Evolutionary conservation across 2,797 vertebrate genomes (phyloP), one percentile per base, ranked within the genome.

Genomic region (Molossus molossus): DNA sequence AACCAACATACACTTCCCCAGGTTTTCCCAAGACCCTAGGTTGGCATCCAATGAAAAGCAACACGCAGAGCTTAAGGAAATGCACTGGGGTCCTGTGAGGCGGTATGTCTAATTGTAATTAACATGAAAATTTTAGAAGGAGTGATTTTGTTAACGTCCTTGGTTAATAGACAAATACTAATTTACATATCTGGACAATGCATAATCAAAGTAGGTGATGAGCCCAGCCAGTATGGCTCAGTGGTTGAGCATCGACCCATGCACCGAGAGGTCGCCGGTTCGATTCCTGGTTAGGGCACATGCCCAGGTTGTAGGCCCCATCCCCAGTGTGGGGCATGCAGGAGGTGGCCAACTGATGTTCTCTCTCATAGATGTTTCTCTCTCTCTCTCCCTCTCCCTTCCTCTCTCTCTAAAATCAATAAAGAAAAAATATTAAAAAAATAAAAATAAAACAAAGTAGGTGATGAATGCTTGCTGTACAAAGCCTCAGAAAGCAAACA

Each of bases 41-140:
- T 77, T 79, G 84, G 21, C 21, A 85, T 90, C 21, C 4, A 0
- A 67, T 55, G 65, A 53, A 50, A 89, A 86, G 84, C 18, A 87
- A 23, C 23, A 75, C 37, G 18, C 9, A 58, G 7, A 77, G 23
- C n/a, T 75, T 91, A 67, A 95, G 92, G 67, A 90, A 92, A 94
- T 21, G 17, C 53, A 69, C 23, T 82, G 29, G 64, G 76, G 50
- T 33, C 33, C n/a, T 89, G 21, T 29, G 67, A 9, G 62, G 40
- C 48, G 50, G 14, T 87, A 55, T 64, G 17, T 77, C 82, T 87
- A 90, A 86, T 95, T 96, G 82, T 93, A 95, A 95, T 89, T 94
- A 77, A 95, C 96, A 77, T 90, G 27, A 87, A 87, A 17, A 69
- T 62, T 91, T 96, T 87, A 79, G 79, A 91, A 91, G 27, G 23